These are phyloP conservation scores for Chrysopilus asiliformis DNA, from an alignment of 2,888 invertebrate genomes.

Conservation along the genomic window DNA sequence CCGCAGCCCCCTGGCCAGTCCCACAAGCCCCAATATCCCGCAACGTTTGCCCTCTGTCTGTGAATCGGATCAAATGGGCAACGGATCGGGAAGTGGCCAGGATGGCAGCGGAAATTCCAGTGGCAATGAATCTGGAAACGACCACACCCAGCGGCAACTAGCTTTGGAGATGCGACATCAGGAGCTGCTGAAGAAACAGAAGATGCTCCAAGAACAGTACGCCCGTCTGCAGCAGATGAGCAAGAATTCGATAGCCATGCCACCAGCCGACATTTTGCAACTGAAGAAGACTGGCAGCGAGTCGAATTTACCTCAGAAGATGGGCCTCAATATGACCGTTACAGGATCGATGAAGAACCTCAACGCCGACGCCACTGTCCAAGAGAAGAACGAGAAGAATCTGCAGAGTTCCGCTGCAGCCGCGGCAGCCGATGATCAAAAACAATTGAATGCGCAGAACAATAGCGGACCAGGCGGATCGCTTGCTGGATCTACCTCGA, in stretches of 20 bases:
- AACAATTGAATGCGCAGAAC: slow-evolving; percentile 7
- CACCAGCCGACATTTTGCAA: slow-evolving; percentile 43
- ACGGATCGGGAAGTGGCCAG: slow-evolving; percentile 25
- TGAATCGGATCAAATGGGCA: slow-evolving; percentile 26
- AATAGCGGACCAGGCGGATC: slow-evolving; percentile 8
- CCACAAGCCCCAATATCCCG: slow-evolving; percentile 58
- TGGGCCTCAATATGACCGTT: slow-evolving; percentile 51
- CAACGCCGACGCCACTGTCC: slow-evolving; percentile 20
- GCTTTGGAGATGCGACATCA: slow-evolving; percentile 78
- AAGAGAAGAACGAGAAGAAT: slow-evolving; percentile 22
- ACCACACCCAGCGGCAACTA: slow-evolving; percentile 56
- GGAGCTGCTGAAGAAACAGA: slow-evolving; percentile 75
- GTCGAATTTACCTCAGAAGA: slow-evolving; percentile 70
- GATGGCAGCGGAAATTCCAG: slow-evolving; percentile 47
- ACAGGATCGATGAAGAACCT: slow-evolving; percentile 24
- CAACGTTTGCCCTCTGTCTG: slow-evolving; percentile 38
- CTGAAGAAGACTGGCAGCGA: slow-evolving; percentile 82
- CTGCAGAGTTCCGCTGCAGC: slow-evolving; percentile 21
- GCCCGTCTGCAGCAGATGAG: slow-evolving; percentile 79
- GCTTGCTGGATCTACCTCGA: slow-evolving; percentile 20
- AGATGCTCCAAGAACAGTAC: slow-evolving; percentile 81
- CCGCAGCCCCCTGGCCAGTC: slow-evolving; percentile 74
- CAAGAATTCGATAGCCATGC: slow-evolving; percentile 53
- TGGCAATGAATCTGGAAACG: slow-evolving; percentile 64
- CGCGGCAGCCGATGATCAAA: slow-evolving; percentile 11